Base-by-base conservation (phyloP, 2,113 vertebrate genomes). In the Bufo bufo region DNA sequence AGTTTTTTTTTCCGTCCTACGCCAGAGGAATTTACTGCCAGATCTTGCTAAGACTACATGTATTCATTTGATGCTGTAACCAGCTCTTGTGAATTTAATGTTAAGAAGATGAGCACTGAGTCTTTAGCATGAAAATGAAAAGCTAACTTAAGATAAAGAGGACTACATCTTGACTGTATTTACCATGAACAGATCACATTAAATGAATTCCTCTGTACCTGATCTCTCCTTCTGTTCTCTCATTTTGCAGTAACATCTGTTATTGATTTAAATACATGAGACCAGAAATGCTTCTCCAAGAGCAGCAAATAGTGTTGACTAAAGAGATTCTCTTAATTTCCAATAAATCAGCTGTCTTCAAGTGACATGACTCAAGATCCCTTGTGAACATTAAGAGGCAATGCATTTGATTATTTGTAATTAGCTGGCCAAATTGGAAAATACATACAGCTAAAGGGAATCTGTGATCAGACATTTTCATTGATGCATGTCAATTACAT, bases 221-320 rank as follows among this genome's bases (percentile, higher is more conserved):
- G 71, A 78, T 86, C 71, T 78, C 11, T 47, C 23, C 49, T 78
- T 47, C 61, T 79, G 49, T 63, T 66, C 50, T 59, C 74, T 50
- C 45, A 52, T 86, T 77, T 86, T 78, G 58, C 19, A 79, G 78
- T 86, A 61, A 79, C 85, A 86, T 86, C 43, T 54, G 11, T 54
- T 86, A 78, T 78, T 78, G 85, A 86, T 86, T 86, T 78, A 63
- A 79, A 54, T 86, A 78, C 59, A 78, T 63, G 56, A 78, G 74
- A 86, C 69, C 19, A 75, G 54, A 59, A 65, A 65, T 65, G 43
- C 59, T 65, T 82, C 59, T 49, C 33, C 50, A 59, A 82, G 59
- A 63, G 43, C 59, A 65, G 59, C 47, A 84, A 69, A 66, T 14
- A 50, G 45, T 23, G 54, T 50, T 84, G 82, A 71, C 49, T 19